Conservation (phyloP, 1,140 invertebrate species). For the Cyclina sinensis region DNA sequence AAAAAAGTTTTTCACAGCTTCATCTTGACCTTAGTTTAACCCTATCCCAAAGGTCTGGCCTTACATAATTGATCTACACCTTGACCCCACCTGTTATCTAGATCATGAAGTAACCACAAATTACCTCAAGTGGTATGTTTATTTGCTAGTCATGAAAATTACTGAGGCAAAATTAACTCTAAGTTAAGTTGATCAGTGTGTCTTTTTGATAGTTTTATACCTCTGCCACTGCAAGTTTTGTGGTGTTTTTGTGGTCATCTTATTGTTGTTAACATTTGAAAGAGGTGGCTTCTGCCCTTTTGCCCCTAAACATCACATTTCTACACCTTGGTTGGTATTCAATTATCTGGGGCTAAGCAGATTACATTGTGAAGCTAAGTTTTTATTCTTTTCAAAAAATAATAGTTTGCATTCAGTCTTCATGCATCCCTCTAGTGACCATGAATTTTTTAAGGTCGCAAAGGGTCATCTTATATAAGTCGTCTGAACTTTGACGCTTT, state of each 20-base stretch:
- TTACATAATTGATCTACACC: slow-evolving; percentile 23
- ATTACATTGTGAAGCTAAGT: slow-evolving; percentile 36
- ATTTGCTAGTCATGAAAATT: slow-evolving; percentile 6
- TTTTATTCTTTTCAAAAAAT: slow-evolving; percentile 57
- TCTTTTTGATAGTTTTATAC: slow-evolving; percentile 51
- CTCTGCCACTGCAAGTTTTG: slow-evolving; percentile 9
- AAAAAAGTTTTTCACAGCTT: no score
- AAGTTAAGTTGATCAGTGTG: slow-evolving; percentile 17
- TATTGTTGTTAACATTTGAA: slow-evolving; percentile 10
- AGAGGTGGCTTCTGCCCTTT: background rate
- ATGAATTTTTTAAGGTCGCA: slow-evolving; percentile 40
- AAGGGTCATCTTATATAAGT: slow-evolving; percentile 57
- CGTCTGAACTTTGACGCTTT: slow-evolving; percentile 61
- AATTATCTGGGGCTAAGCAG: background rate
- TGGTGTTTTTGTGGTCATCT: slow-evolving; percentile 3
- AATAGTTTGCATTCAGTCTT: slow-evolving; percentile 47
- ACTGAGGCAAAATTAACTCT: slow-evolving; percentile 23
- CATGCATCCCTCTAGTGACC: slow-evolving; percentile 55
- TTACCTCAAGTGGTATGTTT: slow-evolving; percentile 35
- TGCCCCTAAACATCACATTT: slow-evolving; percentile 27
- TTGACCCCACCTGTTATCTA: slow-evolving; percentile 44
- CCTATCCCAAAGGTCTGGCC: background rate
- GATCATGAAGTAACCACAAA: slow-evolving; percentile 18
- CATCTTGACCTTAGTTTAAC: slow-evolving; percentile 36
- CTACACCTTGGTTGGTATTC: slow-evolving; percentile 43